Base-by-base conservation (phyloP, 2,797 vertebrate genomes). In the Thamnophis elegans region DNA sequence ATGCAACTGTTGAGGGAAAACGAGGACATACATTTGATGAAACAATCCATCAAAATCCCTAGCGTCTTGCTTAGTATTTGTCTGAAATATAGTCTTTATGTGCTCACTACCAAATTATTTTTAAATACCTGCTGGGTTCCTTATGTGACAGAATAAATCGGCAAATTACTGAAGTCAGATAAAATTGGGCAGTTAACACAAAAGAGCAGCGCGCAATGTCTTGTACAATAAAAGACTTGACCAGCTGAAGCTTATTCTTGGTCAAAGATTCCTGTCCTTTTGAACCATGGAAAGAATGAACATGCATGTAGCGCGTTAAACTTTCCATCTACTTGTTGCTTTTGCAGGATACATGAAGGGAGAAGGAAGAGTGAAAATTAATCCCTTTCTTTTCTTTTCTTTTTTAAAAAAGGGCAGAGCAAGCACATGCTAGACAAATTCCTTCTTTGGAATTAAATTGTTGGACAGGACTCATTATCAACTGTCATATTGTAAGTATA, bases 191-290 rank as follows among this genome's bases (percentile, higher is more conserved):
- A 93, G 42, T 90, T 94, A 60, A 90, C 93, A 94, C 92, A 93
- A 92, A 92, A 94, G 96, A 95, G 92, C 95, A 68, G 25, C 82
- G 93, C 93, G 94, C 93, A 95, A 95, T 90, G 95, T 93, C 94
- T 93, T 90, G 90, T 87, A 92, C 13, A 14, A 16, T 90, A 92
- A 92, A 93, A 86, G 88, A 86, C 60, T 42, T 0, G 47, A 32
- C 95, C 94, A 89, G 93, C 93, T 94, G 92, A 55, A 91, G 88
- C 91, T 1, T 4, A 93, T 92, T 91, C 93, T 59, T 92, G 55
- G 56, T 65, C 32, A 54, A 92, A 92, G 94, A 59, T 87, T 93
- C 94, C 93, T 93, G 91, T 60, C 91, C 53, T 3, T 85, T 18
- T 68, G 89, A 95, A 93, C 89, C 91, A 51, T 0, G 73, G 94